Percentiles rank a stretch among this genome's conserved stretches.
phyloP scores from a whole-genome alignment of 2,888 invertebrate genomes.

The Phania funesta region DNA sequence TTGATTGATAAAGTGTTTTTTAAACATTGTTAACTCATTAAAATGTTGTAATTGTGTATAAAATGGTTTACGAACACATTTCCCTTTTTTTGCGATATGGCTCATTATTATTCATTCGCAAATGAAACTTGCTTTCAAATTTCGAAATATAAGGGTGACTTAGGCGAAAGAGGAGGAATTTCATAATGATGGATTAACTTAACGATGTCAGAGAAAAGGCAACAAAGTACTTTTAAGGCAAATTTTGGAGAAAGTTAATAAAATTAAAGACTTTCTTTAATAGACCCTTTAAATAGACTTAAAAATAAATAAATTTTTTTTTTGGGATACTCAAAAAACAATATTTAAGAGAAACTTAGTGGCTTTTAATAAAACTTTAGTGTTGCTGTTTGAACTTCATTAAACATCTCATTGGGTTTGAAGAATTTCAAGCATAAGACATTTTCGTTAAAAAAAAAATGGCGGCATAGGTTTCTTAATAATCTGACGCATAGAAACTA shows the following conservation, averaged over 20 bases:
- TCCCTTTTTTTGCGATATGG: background rate
- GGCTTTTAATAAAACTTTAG: no score
- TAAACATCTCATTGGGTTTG: no score
- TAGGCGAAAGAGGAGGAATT: slow-evolving; percentile 24
- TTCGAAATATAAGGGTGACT: slow-evolving; percentile 27
- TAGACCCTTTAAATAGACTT: no score
- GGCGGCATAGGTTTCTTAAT: no score
- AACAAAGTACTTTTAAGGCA: background rate
- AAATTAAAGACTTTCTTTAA: background rate
- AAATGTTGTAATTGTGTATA: slow-evolving; percentile 67
- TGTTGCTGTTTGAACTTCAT: no score
- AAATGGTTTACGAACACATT: slow-evolving; percentile 55
- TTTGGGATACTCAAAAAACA: no score
- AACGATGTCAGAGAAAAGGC: background rate
- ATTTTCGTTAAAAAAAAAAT: no score
- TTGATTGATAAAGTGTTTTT: slow-evolving; percentile 71
- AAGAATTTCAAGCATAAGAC: no score
- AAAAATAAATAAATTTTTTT: no score
- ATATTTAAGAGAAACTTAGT: no score
- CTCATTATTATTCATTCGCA: background rate
- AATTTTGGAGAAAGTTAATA: background rate
- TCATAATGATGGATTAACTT: slow-evolving; percentile 45
- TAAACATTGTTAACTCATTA: slow-evolving; percentile 69
- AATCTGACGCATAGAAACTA: no score
- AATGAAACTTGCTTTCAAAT: slow-evolving; percentile 3